Conservation (phyloP, 2,113 vertebrate species). For the Egretta garzetta region DNA sequence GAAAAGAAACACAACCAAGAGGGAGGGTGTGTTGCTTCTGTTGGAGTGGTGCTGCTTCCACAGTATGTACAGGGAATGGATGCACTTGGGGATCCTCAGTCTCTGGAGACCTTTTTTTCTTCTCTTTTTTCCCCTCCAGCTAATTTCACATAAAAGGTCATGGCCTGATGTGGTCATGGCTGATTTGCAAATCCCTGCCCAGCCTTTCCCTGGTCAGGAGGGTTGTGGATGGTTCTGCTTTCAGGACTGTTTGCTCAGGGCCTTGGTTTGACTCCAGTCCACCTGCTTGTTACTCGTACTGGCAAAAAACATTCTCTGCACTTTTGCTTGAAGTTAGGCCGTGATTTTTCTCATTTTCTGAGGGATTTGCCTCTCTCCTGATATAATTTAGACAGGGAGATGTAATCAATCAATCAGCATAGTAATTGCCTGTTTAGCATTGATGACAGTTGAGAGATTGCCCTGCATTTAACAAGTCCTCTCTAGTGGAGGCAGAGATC, state of each 20-base stretch:
- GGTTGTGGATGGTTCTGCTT: neutral
- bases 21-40: neutral
- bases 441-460: slow-evolving; percentile 15
- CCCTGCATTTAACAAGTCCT: neutral
- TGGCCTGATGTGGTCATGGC: neutral
- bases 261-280: neutral
- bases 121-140: neutral
- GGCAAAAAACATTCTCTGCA: neutral
- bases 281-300: neutral
- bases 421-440: slow-evolving; percentile 55
- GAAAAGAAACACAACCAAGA: neutral
- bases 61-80: accelerated
- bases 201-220: neutral
- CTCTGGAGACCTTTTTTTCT: neutral
- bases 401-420: slow-evolving; percentile 63
- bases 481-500: neutral
- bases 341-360: slow-evolving; percentile 5
- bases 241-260: neutral
- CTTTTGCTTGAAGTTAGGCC: neutral
- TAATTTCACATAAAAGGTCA: neutral
- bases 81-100: neutral
- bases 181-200: neutral
- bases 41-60: neutral
- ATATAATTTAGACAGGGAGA: slow-evolving; percentile 27
- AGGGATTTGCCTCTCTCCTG: slow-evolving; percentile 3